These are phyloP conservation scores for Ips nitidus DNA, from an alignment of 1,140 invertebrate species.

Conservation along the genomic window DNA sequence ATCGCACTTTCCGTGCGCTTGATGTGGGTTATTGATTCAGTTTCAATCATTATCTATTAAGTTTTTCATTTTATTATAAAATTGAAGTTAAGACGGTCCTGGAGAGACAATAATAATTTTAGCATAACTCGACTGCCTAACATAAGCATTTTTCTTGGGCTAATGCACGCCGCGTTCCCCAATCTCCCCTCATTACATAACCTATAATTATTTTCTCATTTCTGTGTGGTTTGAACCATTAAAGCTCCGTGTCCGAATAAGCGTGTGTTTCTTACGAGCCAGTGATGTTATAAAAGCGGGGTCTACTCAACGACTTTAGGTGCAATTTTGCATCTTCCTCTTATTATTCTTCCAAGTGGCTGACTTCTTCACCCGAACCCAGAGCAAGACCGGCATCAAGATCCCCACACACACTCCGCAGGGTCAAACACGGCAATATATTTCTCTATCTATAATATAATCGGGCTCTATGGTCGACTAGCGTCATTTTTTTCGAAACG, in stretches of 20 bases:
- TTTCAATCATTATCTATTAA: too few relatives aligned
- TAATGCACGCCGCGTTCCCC: not conserved
- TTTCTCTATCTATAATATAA: constrained; percentile 25
- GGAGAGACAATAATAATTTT: not conserved
- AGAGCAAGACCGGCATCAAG: constrained; percentile 2
- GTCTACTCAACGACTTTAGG: too few relatives aligned
- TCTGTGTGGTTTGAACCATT: constrained; percentile 1
- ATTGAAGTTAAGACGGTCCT: not conserved
- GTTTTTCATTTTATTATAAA: too few relatives aligned
- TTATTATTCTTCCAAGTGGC: too few relatives aligned
- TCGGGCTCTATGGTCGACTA: constrained; percentile 13
- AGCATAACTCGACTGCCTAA: not conserved
- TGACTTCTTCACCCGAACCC: not conserved
- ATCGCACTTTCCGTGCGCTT: too few relatives aligned
- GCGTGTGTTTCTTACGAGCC: too few relatives aligned
- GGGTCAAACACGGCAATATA: constrained; percentile 22
- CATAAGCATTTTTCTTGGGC: not conserved
- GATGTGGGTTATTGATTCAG: too few relatives aligned
- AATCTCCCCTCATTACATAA: not conserved
- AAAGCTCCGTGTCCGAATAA: not conserved
- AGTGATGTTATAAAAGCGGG: too few relatives aligned
- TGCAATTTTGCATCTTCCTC: too few relatives aligned
- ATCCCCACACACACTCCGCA: not conserved
- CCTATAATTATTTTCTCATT: constrained; percentile 5
- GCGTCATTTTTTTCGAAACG: constrained; percentile 1